These are phyloP conservation scores for Enteromius viviparus DNA, from an alignment of 2,797 vertebrate species.

Conservation along the genomic window DNA sequence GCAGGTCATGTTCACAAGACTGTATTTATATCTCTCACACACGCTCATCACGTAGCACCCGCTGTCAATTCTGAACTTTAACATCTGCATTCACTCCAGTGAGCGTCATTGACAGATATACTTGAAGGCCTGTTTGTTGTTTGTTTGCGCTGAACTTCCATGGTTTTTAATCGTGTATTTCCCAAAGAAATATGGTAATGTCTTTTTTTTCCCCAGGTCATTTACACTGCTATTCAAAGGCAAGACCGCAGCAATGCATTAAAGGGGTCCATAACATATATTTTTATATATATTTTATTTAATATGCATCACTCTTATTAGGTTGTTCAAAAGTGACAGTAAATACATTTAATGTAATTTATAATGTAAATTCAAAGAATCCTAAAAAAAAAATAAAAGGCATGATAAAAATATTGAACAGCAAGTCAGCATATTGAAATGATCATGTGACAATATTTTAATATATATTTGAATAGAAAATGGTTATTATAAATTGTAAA, in stretches of 20 bases:
- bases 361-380: not conserved
- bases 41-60: not conserved
- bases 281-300: not conserved
- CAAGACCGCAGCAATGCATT: not conserved
- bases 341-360: not conserved
- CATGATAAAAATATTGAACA: not conserved
- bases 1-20: constrained; percentile 18
- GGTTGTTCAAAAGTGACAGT: not conserved
- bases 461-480: not conserved
- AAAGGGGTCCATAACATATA: not conserved
- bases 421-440: not conserved
- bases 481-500: not conserved
- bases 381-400: not conserved
- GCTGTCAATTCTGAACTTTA: not conserved
- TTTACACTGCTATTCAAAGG: not conserved
- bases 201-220: not conserved
- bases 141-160: not conserved
- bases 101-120: not conserved
- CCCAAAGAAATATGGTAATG: not conserved
- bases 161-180: not conserved
- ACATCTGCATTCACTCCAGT: constrained; percentile 1
- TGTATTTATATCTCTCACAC: constrained; percentile 32
- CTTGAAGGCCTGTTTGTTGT: not conserved
- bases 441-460: not conserved
- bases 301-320: not conserved